phyloP scores from a whole-genome alignment of 53 echinoderm and acorn worm species.

The Pentamera pediparva region DNA sequence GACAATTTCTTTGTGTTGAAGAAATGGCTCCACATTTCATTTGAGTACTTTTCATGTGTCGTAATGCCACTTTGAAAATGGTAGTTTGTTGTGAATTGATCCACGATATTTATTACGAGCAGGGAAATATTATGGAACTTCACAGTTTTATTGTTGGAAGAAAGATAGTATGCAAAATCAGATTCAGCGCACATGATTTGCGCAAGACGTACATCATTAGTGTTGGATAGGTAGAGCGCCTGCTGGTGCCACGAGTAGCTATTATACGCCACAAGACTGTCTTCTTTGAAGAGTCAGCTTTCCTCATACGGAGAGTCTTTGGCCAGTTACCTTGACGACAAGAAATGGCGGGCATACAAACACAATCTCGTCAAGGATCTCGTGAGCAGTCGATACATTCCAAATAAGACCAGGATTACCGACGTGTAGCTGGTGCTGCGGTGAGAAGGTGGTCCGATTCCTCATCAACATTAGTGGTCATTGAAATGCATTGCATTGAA shows the following conservation, averaged over 20 bases:
- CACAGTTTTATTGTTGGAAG: too few relatives aligned
- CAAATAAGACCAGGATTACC: slow-evolving; percentile 57
- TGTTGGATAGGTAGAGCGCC: slow-evolving; percentile 59
- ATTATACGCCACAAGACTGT: slow-evolving; percentile 69
- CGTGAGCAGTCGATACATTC: slow-evolving; percentile 44
- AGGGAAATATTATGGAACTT: too few relatives aligned
- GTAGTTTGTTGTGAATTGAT: too few relatives aligned
- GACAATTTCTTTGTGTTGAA: too few relatives aligned
- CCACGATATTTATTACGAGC: too few relatives aligned
- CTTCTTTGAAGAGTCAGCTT: slow-evolving; percentile 46
- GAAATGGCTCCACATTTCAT: too few relatives aligned
- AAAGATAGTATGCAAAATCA: neutral
- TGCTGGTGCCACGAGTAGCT: slow-evolving; percentile 58
- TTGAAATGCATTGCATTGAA: too few relatives aligned
- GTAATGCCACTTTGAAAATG: too few relatives aligned
- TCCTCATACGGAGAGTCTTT: slow-evolving; percentile 66
- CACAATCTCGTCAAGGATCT: slow-evolving; percentile 60
- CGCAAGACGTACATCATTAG: slow-evolving; percentile 77
- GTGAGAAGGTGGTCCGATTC: slow-evolving; percentile 7
- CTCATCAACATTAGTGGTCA: too few relatives aligned
- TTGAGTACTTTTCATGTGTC: too few relatives aligned
- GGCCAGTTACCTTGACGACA: slow-evolving; percentile 49
- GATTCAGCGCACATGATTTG: slow-evolving; percentile 72
- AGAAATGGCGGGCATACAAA: slow-evolving; percentile 68
- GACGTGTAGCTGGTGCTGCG: slow-evolving; percentile 54